Conservation (phyloP, 1,140 invertebrate genomes). For the Pararge aegeria region DNA sequence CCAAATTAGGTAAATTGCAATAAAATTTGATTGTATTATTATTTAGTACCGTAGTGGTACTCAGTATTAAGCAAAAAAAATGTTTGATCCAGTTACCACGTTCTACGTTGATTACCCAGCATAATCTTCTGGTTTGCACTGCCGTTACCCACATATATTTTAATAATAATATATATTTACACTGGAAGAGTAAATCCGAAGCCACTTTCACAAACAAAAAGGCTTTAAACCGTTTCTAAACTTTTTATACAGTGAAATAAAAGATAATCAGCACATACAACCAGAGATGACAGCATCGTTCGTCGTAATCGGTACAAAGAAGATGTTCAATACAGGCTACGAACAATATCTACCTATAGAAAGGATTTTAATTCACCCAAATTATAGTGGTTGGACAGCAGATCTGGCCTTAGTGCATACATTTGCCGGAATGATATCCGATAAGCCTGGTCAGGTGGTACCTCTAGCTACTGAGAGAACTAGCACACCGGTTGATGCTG, state of each 20-base stretch:
- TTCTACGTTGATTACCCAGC: no score
- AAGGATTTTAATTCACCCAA: slow-evolving; percentile 45
- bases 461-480: slow-evolving; percentile 39
- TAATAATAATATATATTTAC: no score
- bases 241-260: background rate
- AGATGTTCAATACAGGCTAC: slow-evolving; percentile 37
- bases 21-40: no score
- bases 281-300: slow-evolving; percentile 52
- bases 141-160: no score
- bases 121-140: no score
- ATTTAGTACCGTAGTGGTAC: no score
- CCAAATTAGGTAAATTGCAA: no score
- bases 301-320: slow-evolving; percentile 53
- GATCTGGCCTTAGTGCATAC: slow-evolving; percentile 50
- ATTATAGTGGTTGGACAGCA: slow-evolving; percentile 41
- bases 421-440: slow-evolving; percentile 53
- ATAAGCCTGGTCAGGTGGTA: slow-evolving; percentile 50
- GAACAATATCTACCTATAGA: slow-evolving; percentile 60
- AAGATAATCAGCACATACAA: slow-evolving; percentile 16
- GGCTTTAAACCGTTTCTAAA: no score
- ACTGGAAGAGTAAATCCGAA: background rate
- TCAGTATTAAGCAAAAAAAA: no score
- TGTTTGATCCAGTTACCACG: no score
- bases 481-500: slow-evolving; percentile 35
- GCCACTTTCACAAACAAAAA: no score